phyloP scores from a whole-genome alignment of 2,888 invertebrate genomes.

The Acrobasis consociella region DNA sequence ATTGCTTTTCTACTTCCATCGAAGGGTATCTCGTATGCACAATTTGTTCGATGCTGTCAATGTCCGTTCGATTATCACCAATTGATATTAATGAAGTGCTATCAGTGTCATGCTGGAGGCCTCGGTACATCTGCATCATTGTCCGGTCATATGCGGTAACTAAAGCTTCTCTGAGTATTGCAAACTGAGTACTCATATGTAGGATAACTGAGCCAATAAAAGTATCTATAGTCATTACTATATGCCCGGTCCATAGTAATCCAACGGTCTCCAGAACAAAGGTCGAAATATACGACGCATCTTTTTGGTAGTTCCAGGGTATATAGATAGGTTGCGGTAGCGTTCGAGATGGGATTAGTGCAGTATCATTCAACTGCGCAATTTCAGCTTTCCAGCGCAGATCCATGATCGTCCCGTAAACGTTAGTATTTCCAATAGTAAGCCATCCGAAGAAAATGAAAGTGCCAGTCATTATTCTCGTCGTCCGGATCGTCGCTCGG shows the following conservation, averaged over 20 bases:
- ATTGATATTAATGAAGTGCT: slow-evolving; percentile 27
- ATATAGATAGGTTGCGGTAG: slow-evolving; percentile 74
- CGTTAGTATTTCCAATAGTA: slow-evolving; percentile 67
- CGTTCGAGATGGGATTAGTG: slow-evolving; percentile 52
- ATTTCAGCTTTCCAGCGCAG: slow-evolving; percentile 62
- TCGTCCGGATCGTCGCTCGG: slow-evolving; percentile 53
- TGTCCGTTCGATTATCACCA: slow-evolving; percentile 29
- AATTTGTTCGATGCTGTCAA: slow-evolving; percentile 46
- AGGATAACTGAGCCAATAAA: slow-evolving; percentile 72
- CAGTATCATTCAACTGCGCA: slow-evolving; percentile 52
- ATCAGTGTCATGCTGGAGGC: slow-evolving; percentile 35
- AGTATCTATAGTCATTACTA: slow-evolving; percentile 74
- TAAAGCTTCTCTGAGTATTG: slow-evolving; percentile 64
- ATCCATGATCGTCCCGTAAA: slow-evolving; percentile 68
- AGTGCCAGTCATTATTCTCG: slow-evolving; percentile 59
- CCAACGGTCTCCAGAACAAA: slow-evolving; percentile 69
- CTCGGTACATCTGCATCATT: slow-evolving; percentile 47
- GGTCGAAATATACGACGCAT: slow-evolving; percentile 59
- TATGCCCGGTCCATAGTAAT: slow-evolving; percentile 74
- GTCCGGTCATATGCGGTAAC: slow-evolving; percentile 65
- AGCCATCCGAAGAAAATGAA: slow-evolving; percentile 75
- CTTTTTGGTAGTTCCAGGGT: slow-evolving; percentile 71
- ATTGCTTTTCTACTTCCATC: slow-evolving; percentile 56
- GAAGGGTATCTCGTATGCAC: slow-evolving; percentile 50
- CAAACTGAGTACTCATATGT: slow-evolving; percentile 73